phyloP scores from a whole-genome alignment of 2,797 vertebrate genomes.

The Phataginus tetradactyla region DNA sequence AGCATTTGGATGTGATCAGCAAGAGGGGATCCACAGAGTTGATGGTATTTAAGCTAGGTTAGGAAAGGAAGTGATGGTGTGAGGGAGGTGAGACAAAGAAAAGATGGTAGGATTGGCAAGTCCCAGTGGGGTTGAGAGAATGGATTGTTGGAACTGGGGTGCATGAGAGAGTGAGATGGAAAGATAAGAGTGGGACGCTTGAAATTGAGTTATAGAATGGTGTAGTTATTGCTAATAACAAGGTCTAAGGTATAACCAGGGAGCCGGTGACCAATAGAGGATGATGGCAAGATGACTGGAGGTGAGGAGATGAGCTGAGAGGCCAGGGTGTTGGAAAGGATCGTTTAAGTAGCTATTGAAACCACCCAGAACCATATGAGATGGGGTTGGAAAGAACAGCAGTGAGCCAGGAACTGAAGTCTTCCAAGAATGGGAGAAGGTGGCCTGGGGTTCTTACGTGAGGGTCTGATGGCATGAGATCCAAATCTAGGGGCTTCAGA shows the following conservation, averaged over 20 bases:
- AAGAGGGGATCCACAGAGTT: background rate
- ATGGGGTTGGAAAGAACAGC: background rate
- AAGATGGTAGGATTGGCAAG: background rate
- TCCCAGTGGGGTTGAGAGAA: background rate
- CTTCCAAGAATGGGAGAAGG: background rate
- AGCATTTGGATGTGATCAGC: background rate
- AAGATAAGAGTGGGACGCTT: background rate
- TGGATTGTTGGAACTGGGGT: background rate
- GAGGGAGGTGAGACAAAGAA: background rate
- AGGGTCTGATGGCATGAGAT: background rate
- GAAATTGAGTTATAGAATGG: background rate
- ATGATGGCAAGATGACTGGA: background rate
- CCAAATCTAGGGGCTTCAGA: background rate
- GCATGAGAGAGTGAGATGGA: background rate
- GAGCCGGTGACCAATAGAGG: background rate
- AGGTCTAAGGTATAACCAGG: background rate
- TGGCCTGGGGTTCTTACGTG: background rate
- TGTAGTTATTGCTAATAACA: background rate
- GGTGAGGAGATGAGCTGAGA: background rate
- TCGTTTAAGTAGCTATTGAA: background rate
- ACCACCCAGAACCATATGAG: background rate
- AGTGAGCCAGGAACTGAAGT: background rate
- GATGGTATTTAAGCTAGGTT: background rate
- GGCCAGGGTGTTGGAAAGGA: background rate
- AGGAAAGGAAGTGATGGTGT: background rate